A percentile compares a stretch with the other conserved stretches of the same genome.
Conservation (phyloP, 2,113 vertebrate species). For the Bos indicus region DNA sequence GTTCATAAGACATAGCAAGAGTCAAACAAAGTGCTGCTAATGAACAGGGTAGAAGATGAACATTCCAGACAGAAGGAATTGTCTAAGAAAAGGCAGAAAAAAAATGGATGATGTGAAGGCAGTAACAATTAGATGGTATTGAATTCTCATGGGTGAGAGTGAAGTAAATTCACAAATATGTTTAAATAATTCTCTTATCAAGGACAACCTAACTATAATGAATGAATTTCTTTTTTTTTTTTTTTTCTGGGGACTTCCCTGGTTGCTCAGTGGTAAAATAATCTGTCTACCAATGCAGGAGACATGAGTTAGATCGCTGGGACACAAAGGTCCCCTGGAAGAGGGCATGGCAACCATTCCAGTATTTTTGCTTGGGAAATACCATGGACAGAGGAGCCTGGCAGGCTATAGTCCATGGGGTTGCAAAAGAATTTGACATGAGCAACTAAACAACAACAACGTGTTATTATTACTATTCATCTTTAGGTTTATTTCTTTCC, state of each 20-base stretch:
- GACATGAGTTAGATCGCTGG: background rate
- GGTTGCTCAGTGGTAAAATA: background rate
- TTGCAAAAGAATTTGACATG: background rate
- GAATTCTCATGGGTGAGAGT: background rate
- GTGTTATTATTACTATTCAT: background rate
- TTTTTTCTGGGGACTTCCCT: background rate
- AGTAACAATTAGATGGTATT: background rate
- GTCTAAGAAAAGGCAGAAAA: background rate
- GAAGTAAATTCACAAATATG: background rate
- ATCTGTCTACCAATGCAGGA: background rate
- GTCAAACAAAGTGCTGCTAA: background rate
- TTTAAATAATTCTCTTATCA: background rate
- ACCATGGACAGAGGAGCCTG: background rate
- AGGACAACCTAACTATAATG: background rate
- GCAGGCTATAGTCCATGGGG: background rate
- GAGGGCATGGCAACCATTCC: background rate
- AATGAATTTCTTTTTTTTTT: background rate
- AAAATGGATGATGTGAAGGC: background rate
- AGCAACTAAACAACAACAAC: background rate
- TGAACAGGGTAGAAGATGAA: background rate
- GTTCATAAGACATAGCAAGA: background rate
- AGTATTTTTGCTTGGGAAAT: background rate
- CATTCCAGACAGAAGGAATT: background rate
- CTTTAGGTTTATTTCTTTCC: background rate
- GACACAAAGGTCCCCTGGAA: background rate